Evolutionary conservation across 2,113 vertebrate species (phyloP).

Genomic region (Tetraodon nigroviridis): DNA sequence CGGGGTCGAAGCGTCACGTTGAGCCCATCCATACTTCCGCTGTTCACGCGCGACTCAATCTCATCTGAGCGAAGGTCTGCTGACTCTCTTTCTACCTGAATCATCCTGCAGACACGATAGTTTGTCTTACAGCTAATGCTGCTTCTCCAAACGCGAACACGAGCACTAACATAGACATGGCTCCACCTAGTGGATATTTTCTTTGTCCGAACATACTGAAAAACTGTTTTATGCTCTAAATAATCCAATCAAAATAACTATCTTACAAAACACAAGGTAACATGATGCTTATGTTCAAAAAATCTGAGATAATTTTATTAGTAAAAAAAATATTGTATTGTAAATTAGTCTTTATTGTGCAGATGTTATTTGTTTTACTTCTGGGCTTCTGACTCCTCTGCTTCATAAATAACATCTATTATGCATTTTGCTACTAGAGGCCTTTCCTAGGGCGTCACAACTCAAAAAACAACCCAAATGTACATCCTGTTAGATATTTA

Average conservation of each 20-base stretch:
- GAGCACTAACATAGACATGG: too few species aligned
- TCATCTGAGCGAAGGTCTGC: slow-evolving; percentile 89
- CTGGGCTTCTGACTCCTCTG: slow-evolving; percentile 9
- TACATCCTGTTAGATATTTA: slow-evolving; percentile 6
- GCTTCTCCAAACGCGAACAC: too few species aligned
- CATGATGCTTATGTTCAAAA: too few species aligned
- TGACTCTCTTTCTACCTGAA: slow-evolving; percentile 94
- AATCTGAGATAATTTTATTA: too few species aligned
- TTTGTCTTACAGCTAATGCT: neutral
- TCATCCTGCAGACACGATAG: slow-evolving; percentile 79
- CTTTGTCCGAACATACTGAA: too few species aligned
- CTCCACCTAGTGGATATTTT: too few species aligned
- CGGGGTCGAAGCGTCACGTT: slow-evolving; percentile 86
- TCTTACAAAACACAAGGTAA: too few species aligned
- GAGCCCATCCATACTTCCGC: slow-evolving; percentile 92
- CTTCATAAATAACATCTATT: slow-evolving; percentile 23
- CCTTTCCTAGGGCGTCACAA: slow-evolving; percentile 20
- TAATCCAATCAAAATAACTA: too few species aligned
- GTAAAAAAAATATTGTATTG: too few species aligned
- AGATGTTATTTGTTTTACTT: neutral
- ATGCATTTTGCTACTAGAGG: slow-evolving; percentile 16
- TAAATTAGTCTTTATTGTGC: neutral
- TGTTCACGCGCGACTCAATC: slow-evolving; percentile 88
- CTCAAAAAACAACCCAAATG: slow-evolving; percentile 6
- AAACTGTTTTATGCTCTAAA: too few species aligned